Conservation (phyloP, 2,797 vertebrate species). For the Setipinna tenuifilis region DNA sequence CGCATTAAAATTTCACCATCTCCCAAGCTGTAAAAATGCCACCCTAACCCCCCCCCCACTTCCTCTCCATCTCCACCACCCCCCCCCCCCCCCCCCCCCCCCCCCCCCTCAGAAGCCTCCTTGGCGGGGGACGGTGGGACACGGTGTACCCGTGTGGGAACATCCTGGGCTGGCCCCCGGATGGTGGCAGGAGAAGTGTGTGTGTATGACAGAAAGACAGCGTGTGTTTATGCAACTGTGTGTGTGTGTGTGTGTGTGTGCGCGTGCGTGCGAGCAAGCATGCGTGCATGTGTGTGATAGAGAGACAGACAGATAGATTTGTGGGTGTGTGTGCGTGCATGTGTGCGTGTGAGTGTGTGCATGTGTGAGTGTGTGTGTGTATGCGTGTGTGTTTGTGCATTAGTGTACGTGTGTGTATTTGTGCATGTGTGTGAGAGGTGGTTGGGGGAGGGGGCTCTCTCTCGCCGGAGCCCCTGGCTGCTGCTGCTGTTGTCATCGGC, state of each 20-base stretch:
- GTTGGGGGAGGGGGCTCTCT: slow-evolving; percentile 45
- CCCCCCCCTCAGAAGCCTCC: not conserved
- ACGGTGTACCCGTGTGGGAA: slow-evolving; percentile 12
- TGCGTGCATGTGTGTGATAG: not conserved
- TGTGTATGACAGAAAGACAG: no score
- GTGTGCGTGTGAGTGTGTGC: not conserved
- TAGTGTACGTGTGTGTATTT: not conserved
- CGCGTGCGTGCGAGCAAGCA: not conserved
- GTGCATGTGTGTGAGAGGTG: not conserved
- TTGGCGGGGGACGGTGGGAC: not conserved
- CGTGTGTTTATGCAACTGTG: no score
- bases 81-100: slow-evolving; percentile 5
- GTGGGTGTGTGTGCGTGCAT: not conserved
- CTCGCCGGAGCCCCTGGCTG: slow-evolving; percentile 50
- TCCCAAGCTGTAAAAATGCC: slow-evolving; percentile 30
- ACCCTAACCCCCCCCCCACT: not conserved
- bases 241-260: not conserved
- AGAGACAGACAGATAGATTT: not conserved
- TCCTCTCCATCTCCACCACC: not conserved
- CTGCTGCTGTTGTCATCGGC: slow-evolving; percentile 53
- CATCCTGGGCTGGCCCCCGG: slow-evolving; percentile 2
- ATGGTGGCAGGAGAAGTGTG: not conserved
- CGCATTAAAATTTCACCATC: slow-evolving; percentile 68
- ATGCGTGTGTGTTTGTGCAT: not conserved
- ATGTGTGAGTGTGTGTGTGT: not conserved